These are phyloP conservation scores for Pandemis cinnamomeana DNA, from an alignment of 2,888 invertebrate genomes.

Conservation along the genomic window DNA sequence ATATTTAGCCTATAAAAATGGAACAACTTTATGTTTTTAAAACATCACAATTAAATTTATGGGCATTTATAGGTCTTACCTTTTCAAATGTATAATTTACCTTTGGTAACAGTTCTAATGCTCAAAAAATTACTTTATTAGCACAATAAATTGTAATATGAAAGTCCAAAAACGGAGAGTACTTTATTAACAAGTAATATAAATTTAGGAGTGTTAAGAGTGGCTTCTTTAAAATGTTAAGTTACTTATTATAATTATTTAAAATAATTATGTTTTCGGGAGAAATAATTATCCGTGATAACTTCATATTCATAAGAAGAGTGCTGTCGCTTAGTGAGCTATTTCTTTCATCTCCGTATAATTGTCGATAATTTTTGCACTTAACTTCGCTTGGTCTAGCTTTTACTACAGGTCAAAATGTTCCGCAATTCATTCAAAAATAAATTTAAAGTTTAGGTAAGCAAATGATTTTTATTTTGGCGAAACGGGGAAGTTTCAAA, in stretches of 20 bases:
- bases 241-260: no score
- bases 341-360: no score
- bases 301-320: no score
- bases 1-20: constrained; percentile 23
- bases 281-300: no score
- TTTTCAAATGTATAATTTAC: constrained; percentile 32
- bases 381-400: no score
- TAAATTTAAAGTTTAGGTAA: neutral
- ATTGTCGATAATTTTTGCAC: no score
- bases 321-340: no score
- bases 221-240: no score
- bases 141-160: constrained; percentile 13
- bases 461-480: constrained; percentile 38
- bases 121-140: neutral
- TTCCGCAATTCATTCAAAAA: neutral
- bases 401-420: neutral
- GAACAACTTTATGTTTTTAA: constrained; percentile 17
- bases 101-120: constrained; percentile 33
- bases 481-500: constrained; percentile 27
- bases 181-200: neutral
- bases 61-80: constrained; percentile 25
- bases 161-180: neutral
- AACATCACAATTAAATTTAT: constrained; percentile 24
- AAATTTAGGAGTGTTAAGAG: neutral
- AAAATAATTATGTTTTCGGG: no score